Conservation (phyloP, 2,797 vertebrate genomes). For the Crenichthys baileyi region DNA sequence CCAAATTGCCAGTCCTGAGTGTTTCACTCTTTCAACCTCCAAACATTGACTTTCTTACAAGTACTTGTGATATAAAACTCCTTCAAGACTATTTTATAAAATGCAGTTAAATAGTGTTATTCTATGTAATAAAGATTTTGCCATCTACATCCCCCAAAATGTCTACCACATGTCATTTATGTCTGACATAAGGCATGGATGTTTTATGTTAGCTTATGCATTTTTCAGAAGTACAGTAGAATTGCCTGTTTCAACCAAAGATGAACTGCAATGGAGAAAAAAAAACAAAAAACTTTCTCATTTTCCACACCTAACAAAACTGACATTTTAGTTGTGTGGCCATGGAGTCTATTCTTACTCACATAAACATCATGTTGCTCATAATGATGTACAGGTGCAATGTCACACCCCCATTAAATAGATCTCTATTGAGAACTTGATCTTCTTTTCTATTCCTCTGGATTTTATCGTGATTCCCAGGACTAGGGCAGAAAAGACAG, state of each 20-base stretch:
- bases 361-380: conserved; percentile 52
- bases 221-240: neutral
- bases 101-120: neutral
- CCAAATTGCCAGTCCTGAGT: neutral
- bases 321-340: conserved; percentile 43
- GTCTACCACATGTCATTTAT: too few species aligned
- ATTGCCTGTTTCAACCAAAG: conserved; percentile 36
- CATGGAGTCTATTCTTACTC: conserved; percentile 48
- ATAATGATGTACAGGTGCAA: conserved; percentile 44
- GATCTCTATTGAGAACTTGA: conserved; percentile 49
- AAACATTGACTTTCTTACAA: neutral
- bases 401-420: conserved; percentile 55
- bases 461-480: conserved; percentile 43
- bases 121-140: neutral
- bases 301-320: conserved; percentile 22
- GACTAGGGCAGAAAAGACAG: conserved; percentile 38
- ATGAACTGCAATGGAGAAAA: conserved; percentile 48
- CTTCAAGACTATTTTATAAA: neutral
- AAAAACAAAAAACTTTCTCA: conserved; percentile 36
- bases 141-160: neutral
- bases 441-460: conserved; percentile 42
- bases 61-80: neutral
- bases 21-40: neutral
- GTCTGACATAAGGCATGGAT: too few species aligned
- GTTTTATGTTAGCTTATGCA: too few species aligned